phyloP scores from a whole-genome alignment of 2,888 invertebrate genomes.

The Drosophila nr. perissopoda region DNA sequence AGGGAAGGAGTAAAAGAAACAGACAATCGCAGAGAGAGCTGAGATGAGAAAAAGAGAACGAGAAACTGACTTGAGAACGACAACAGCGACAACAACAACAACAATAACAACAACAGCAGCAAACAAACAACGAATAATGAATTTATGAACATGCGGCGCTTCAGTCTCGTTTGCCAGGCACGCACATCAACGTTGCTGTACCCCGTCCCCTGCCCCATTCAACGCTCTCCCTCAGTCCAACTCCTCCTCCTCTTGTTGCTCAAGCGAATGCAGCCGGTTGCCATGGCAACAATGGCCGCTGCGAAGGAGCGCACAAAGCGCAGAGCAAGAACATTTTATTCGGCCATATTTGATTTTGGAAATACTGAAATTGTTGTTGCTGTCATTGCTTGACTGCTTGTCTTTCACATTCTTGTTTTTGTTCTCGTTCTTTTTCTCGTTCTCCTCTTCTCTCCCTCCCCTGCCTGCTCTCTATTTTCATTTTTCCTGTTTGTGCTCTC shows the following conservation, averaged over 20 bases:
- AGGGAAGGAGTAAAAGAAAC: constrained; percentile 1
- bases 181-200: neutral
- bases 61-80: constrained; percentile 48
- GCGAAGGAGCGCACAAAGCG: constrained; percentile 71
- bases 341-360: constrained; percentile 83
- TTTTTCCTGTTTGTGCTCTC: constrained; percentile 22
- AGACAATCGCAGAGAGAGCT: constrained; percentile 12
- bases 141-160: constrained; percentile 69
- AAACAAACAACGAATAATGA: constrained; percentile 50
- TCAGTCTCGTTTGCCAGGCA: constrained; percentile 35
- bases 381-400: constrained; percentile 38
- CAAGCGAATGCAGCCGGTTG: constrained; percentile 58
- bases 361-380: constrained; percentile 65
- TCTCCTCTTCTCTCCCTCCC: neutral
- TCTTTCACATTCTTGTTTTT: constrained; percentile 11
- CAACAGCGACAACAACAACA: constrained; percentile 2
- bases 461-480: constrained; percentile 15
- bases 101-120: constrained; percentile 13
- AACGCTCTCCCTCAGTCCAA: constrained; percentile 2
- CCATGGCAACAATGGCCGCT: constrained; percentile 77
- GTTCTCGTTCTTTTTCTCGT: constrained; percentile 6
- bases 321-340: constrained; percentile 68
- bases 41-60: constrained; percentile 57
- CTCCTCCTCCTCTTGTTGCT: constrained; percentile 7
- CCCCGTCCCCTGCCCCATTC: constrained; percentile 2